phyloP scores from a whole-genome alignment of 2,888 invertebrate genomes.

The Drosophila pseudotalamancana region DNA sequence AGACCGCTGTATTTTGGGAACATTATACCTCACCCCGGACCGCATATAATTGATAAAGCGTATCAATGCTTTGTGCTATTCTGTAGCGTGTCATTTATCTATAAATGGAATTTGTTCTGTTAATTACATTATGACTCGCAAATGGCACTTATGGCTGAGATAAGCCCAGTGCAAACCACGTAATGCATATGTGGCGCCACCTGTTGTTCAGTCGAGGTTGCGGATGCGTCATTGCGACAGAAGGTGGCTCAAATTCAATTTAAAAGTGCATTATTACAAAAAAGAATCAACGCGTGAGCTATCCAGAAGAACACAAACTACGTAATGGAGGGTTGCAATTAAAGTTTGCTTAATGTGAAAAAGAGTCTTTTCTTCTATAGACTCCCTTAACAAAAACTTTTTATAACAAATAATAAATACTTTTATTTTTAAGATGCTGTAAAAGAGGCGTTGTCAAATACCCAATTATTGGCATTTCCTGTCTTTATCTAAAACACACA shows the following conservation, averaged over 20 bases:
- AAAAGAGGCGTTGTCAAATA: not conserved
- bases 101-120: conserved; percentile 48
- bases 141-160: conserved; percentile 44
- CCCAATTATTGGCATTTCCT: not conserved
- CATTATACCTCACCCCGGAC: not conserved
- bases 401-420: too few relatives aligned
- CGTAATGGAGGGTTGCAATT: conserved; percentile 16
- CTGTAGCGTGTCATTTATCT: conserved; percentile 31
- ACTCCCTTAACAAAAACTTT: not conserved
- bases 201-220: conserved; percentile 55
- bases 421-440: too few relatives aligned
- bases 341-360: not conserved
- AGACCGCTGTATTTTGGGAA: conserved; percentile 3
- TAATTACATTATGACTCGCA: conserved; percentile 64
- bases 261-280: conserved; percentile 55
- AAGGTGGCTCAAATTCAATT: conserved; percentile 71
- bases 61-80: conserved; percentile 14
- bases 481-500: conserved; percentile 14
- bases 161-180: conserved; percentile 21
- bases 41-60: conserved; percentile 22
- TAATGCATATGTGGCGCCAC: conserved; percentile 41
- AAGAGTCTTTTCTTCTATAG: rapidly evolving
- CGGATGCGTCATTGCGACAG: conserved; percentile 23
- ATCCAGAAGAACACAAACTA: not conserved
- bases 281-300: conserved; percentile 1